Base-by-base conservation (phyloP, 2,113 vertebrate genomes). In the Sinocyclocheilus anophthalmus region DNA sequence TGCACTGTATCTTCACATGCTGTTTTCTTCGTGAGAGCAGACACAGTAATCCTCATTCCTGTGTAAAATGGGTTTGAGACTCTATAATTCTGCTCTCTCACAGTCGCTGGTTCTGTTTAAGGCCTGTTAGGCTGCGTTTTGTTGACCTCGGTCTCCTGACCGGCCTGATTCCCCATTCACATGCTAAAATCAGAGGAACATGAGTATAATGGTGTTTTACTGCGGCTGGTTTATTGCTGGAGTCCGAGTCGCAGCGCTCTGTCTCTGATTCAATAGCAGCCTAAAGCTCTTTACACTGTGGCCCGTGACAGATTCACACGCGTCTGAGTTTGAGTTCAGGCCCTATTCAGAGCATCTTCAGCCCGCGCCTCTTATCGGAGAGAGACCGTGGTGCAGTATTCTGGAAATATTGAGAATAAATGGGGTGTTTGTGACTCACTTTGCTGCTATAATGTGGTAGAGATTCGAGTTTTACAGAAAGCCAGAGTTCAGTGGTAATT, bases 121-220 rank as follows among this genome's bases (percentile, higher is more conserved):
- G 30, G 30, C 30, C 30, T 33, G 30, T 33, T 33, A 33, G 3
- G 30, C 30, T 33, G 30, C 30, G 30, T 33, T 33, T 33, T 33
- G 30, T 33, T 33, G 72, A 16, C 10, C 48, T 59, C 63, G 69
- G 84, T 84, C 93, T 88, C 90, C 88, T 84, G 89, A 91, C 89
- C 92, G 91, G 93, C 92, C 92, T 93, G 91, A 94, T 93, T 94
- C 93, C 84, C 90, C 91, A 92, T 94, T 94, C 93, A 94, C 85
- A 48, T 75, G 82, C 89, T n/a, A 87, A 86, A 88, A 90, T 78
- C 88, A 88, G 87, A 84, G 78, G 80, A 88, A 93, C 89, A 81
- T 92, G 90, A 94, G 94, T 92, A 93, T 94, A 95, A 94, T 95
- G 94, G 93, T 94, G 93, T 94, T 53, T 53, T 53, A 53, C 50